phyloP scores from a whole-genome alignment of 2,888 invertebrate species.

The Eupithecia pulchellata region DNA sequence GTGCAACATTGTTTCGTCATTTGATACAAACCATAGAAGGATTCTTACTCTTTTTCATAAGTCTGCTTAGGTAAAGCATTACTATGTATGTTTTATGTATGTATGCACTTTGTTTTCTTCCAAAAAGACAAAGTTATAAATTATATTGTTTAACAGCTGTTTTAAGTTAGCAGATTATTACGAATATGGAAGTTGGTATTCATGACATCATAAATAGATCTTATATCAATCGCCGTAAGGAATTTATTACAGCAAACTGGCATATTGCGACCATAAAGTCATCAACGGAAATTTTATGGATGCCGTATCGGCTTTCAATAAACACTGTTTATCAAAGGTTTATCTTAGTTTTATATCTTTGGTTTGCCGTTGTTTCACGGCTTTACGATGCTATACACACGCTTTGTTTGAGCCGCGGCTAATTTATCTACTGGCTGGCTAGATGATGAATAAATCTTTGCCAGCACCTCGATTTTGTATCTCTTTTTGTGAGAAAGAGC shows the following conservation, averaged over 20 bases:
- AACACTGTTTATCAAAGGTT: conserved; percentile 56
- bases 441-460: conserved; percentile 24
- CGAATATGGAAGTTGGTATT: too few relatives aligned
- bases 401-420: conserved; percentile 30
- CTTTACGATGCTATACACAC: conserved; percentile 37
- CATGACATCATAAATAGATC: conserved; percentile 43
- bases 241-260: conserved; percentile 45
- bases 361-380: conserved; percentile 42
- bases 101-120: too few relatives aligned
- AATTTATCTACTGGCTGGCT: conserved; percentile 29
- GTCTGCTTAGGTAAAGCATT: too few relatives aligned
- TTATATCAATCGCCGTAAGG: conserved; percentile 52
- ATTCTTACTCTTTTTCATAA: too few relatives aligned
- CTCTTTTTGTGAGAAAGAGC: not conserved
- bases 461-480: not conserved
- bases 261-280: conserved; percentile 47
- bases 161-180: too few relatives aligned
- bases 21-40: conserved; percentile 25
- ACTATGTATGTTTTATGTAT: too few relatives aligned
- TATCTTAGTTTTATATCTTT: conserved; percentile 50
- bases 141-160: too few relatives aligned
- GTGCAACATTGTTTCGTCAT: conserved; percentile 21
- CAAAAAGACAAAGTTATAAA: too few relatives aligned
- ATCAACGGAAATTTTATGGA: conserved; percentile 54
- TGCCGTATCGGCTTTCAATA: conserved; percentile 65